Percentiles rank a stretch among this genome's conserved stretches.
These are phyloP conservation scores for Pholis gunnellus DNA, from an alignment of 2,113 vertebrate genomes.

Conservation along the genomic window DNA sequence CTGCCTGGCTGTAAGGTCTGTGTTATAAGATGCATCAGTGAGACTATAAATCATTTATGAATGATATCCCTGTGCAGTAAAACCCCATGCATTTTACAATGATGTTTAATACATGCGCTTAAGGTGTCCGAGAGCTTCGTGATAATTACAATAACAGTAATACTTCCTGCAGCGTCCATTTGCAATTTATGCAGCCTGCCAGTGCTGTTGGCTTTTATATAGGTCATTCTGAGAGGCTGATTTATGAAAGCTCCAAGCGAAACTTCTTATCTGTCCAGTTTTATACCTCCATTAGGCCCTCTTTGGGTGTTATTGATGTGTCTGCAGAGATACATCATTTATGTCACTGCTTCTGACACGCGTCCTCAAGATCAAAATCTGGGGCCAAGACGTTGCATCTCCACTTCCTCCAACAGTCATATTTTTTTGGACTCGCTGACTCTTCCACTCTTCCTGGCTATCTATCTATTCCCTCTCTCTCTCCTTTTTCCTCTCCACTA, in stretches of 20 bases:
- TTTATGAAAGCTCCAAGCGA: slow-evolving; percentile 78
- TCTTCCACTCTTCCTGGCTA: slow-evolving; percentile 7
- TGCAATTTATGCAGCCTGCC: slow-evolving; percentile 75
- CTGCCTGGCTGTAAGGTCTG: slow-evolving; percentile 21
- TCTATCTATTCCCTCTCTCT: background rate
- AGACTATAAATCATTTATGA: slow-evolving; percentile 39
- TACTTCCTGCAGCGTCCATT: slow-evolving; percentile 55
- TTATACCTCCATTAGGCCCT: slow-evolving; percentile 83
- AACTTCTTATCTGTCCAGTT: slow-evolving; percentile 83
- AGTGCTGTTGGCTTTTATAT: slow-evolving; percentile 75
- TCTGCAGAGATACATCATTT: slow-evolving; percentile 81
- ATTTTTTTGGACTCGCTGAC: background rate
- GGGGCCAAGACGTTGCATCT: slow-evolving; percentile 40
- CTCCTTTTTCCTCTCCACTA: background rate
- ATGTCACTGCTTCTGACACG: slow-evolving; percentile 75
- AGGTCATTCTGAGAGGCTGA: slow-evolving; percentile 78
- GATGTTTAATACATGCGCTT: slow-evolving; percentile 61
- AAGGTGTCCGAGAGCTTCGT: slow-evolving; percentile 36
- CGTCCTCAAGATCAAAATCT: slow-evolving; percentile 74
- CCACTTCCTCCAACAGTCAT: slow-evolving; percentile 32
- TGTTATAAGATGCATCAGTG: slow-evolving; percentile 21
- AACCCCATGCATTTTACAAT: slow-evolving; percentile 39
- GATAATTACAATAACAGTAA: slow-evolving; percentile 74
- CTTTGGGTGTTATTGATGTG: slow-evolving; percentile 83
- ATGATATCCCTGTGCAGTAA: slow-evolving; percentile 35